These are phyloP conservation scores for Bos taurus DNA, from an alignment of 2,113 vertebrate genomes.

Conservation along the genomic window DNA sequence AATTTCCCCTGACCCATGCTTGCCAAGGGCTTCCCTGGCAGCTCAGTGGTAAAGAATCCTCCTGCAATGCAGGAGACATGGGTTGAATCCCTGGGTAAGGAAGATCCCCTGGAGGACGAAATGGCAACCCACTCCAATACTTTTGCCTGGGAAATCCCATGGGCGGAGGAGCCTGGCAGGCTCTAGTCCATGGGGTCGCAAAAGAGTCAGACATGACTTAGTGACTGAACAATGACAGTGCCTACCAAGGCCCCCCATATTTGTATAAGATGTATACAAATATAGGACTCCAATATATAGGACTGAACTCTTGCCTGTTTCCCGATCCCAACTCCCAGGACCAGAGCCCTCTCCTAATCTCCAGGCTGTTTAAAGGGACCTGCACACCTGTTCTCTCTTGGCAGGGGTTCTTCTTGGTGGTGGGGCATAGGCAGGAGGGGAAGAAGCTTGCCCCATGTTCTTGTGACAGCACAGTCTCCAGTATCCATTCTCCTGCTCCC, in stretches of 20 bases:
- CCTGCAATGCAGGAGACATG: neutral
- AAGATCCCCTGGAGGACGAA: neutral
- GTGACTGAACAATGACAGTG: neutral
- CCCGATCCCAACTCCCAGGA: neutral
- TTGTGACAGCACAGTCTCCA: neutral
- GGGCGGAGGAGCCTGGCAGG: neutral
- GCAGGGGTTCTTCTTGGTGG: neutral
- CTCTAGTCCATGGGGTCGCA: neutral
- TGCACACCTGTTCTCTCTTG: neutral
- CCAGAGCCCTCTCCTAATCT: neutral
- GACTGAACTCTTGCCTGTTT: neutral
- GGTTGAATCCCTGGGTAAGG: neutral
- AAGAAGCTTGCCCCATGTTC: accelerated
- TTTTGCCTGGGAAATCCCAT: neutral
- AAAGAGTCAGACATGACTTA: neutral
- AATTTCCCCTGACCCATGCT: neutral
- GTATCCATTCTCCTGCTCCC: neutral
- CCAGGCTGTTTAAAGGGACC: neutral
- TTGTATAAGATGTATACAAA: neutral
- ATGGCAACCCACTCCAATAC: neutral
- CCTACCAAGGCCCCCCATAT: neutral
- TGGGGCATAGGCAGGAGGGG: neutral
- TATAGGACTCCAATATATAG: neutral
- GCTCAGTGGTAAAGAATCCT: neutral
- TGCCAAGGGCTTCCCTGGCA: neutral